Evolutionary conservation across 2,888 invertebrate genomes (phyloP).

Genomic region (Ferdinandea cuprea): DNA sequence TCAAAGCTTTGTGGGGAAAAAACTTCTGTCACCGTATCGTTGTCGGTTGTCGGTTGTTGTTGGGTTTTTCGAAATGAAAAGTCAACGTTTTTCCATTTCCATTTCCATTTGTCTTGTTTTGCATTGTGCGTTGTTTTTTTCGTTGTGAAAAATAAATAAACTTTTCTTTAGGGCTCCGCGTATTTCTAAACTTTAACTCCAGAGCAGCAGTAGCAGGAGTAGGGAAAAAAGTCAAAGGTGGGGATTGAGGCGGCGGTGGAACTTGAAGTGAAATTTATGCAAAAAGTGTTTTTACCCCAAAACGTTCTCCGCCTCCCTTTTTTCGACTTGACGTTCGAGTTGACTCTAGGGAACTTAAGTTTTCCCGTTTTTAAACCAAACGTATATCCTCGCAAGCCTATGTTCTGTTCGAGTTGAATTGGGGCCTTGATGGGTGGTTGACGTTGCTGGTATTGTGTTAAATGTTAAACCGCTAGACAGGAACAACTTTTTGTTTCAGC

Average conservation of each 20-base stretch:
- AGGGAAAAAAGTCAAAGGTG: conserved; percentile 11
- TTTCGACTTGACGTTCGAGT: conserved; percentile 13
- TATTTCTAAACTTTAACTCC: conserved; percentile 55
- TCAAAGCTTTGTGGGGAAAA: conserved; percentile 40
- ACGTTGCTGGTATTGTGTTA: conserved; percentile 58
- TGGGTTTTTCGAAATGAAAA: conserved; percentile 33
- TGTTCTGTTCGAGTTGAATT: conserved; percentile 54
- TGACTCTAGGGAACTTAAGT: conserved; percentile 63
- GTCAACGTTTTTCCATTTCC: conserved; percentile 52
- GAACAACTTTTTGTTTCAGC: conserved; percentile 69
- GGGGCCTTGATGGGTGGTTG: background rate
- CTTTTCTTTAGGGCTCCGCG: conserved; percentile 52
- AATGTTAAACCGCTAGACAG: conserved; percentile 73
- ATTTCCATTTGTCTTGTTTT: conserved; percentile 38
- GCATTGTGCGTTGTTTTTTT: conserved; percentile 64
- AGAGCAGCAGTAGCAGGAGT: too few relatives aligned
- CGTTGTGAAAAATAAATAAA: too few relatives aligned
- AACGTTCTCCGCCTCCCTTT: conserved; percentile 13
- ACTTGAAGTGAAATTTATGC: conserved; percentile 65
- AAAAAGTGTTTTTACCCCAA: conserved; percentile 51
- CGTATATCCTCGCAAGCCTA: conserved; percentile 62
- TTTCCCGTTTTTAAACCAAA: conserved; percentile 55
- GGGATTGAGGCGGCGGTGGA: conserved; percentile 24
- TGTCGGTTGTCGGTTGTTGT: background rate
- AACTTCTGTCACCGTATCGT: conserved; percentile 41